Base-by-base conservation (phyloP, 2,113 vertebrate species). In the Vidua macroura region DNA sequence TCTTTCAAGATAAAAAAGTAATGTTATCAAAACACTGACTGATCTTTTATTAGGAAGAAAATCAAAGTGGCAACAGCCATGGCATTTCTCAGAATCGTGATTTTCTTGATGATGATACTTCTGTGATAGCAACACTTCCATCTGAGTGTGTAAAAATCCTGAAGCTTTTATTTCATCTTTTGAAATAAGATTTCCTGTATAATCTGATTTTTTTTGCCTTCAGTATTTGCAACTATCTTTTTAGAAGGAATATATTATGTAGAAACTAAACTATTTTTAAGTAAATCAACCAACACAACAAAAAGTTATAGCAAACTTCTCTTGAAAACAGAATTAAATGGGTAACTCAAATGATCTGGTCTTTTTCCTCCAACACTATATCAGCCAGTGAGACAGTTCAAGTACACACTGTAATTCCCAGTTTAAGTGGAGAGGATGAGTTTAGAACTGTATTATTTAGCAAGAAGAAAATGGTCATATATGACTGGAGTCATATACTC, bases 391-490 rank as follows among this genome's bases (percentile, higher is more conserved):
- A 67, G 20, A 30, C 28, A 30, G 13, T n/a, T 75, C 17, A 69
- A 67, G 35, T 15, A 28, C 43, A 79, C 18, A 20, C 67, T 93
- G 12, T 87, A 88, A 92, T 82, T 86, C 81, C 30, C 46, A 9
- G 6, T 62, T 79, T 83, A 95, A 91, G 53, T 84, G 88, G 75
- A 93, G 58, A 94, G 70, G 11, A 30, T 4, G 11, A 64, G 49
- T 84, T 93, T 74, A 67, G 46, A 66, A 68, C 25, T 23, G 9
- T 83, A 66, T 94, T 66, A 93, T 94, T 94, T 91, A 95, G 41
- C 18, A 46, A 88, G 69, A 82, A 63, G 35, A 88, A 93, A 84
- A 66, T 56, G 66, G n/a, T 41, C 85, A n/a, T n/a, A n/a, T n/a
- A n/a, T n/a, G n/a, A n/a, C n/a, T n/a, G n/a, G n/a, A 78, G 58